Evolutionary conservation across 2,113 vertebrate genomes (phyloP).

Genomic region (Tenebrosternarchus preto): DNA sequence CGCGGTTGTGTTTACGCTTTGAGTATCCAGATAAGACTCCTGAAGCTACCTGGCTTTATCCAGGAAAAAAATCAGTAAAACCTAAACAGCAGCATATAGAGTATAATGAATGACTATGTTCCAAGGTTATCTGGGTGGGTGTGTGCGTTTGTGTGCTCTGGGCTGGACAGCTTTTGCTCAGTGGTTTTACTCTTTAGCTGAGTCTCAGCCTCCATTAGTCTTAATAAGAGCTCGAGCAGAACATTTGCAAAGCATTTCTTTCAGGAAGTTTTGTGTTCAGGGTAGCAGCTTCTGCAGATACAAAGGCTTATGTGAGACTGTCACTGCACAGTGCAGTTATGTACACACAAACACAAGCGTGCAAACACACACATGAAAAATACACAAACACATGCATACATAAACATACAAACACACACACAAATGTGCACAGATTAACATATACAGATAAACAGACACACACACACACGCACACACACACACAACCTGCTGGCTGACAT

Average conservation of each 20-base stretch:
- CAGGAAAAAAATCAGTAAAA: no score
- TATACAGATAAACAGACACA: conserved; percentile 1
- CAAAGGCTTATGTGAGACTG: not conserved
- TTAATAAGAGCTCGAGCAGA: not conserved
- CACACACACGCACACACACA: not conserved
- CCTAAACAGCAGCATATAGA: no score
- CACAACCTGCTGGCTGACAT: not conserved
- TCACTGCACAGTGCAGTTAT: no score
- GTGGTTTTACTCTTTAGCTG: not conserved
- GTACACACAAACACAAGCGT: no score
- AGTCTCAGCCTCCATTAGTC: not conserved
- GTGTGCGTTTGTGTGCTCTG: not conserved
- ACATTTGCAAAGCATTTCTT: not conserved
- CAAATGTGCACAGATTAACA: not conserved
- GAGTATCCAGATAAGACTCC: no score
- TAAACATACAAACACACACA: not conserved
- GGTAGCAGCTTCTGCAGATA: not conserved
- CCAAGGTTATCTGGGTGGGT: not conserved
- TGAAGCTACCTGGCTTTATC: no score
- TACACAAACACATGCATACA: not conserved
- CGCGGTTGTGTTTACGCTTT: no score
- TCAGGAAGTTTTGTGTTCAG: not conserved
- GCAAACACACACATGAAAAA: not conserved
- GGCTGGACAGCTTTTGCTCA: not conserved
- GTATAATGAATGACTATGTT: not conserved